These are phyloP conservation scores for Ciconia boyciana DNA, from an alignment of 2,113 vertebrate genomes.

Conservation along the genomic window DNA sequence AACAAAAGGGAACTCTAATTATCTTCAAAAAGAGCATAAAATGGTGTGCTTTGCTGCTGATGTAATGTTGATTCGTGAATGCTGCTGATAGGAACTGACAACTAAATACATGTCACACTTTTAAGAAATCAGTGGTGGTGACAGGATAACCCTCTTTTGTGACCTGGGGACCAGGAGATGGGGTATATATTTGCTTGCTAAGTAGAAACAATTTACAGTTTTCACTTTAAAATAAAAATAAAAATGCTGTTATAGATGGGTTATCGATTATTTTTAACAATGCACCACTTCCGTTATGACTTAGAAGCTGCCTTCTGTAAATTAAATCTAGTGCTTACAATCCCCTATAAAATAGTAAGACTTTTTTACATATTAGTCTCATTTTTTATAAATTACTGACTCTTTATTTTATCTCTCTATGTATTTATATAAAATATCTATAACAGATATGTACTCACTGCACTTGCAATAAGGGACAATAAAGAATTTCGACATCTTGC, in stretches of 20 bases:
- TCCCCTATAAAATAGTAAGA: neutral
- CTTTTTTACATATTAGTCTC: neutral
- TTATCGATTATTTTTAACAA: constrained; percentile 70
- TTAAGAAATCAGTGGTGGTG: constrained; percentile 80
- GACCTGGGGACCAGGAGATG: constrained; percentile 76
- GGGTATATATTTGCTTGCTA: constrained; percentile 80
- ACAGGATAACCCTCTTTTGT: constrained; percentile 84
- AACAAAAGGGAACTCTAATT: constrained; percentile 92
- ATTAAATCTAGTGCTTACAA: constrained; percentile 23
- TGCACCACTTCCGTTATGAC: constrained; percentile 26
- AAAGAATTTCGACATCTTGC: neutral
- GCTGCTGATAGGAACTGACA: constrained; percentile 91
- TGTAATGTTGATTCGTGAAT: constrained; percentile 87
- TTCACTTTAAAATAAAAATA: constrained; percentile 70
- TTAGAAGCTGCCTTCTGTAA: constrained; percentile 27
- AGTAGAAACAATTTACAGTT: constrained; percentile 80
- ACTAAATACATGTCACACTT: constrained; percentile 86
- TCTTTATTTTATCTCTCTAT: neutral
- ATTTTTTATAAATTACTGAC: neutral
- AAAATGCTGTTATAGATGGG: constrained; percentile 59
- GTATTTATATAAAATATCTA: neutral
- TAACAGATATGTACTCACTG: neutral
- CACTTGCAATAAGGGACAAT: neutral
- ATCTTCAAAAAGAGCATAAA: constrained; percentile 88
- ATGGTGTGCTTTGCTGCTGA: constrained; percentile 86